These are phyloP conservation scores for Falco columbarius DNA, from an alignment of 2,797 vertebrate species.

Conservation along the genomic window DNA sequence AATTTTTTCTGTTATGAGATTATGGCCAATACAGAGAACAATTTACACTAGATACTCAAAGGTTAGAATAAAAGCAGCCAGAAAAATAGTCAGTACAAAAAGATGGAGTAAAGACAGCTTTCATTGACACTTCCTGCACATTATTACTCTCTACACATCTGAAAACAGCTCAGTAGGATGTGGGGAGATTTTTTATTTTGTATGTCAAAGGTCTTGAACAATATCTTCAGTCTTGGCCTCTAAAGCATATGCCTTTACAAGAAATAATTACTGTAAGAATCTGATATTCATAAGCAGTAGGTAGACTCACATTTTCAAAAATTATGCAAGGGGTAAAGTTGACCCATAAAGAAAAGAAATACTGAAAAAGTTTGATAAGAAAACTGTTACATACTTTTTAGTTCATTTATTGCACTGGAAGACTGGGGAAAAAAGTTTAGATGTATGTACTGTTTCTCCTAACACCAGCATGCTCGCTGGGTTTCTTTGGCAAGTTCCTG, in stretches of 20 bases:
- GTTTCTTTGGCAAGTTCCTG: background rate
- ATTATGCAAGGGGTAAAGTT: background rate
- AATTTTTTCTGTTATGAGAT: background rate
- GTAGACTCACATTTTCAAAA: background rate
- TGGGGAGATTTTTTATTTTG: background rate
- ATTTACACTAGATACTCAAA: background rate
- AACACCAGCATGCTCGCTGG: fast-evolving
- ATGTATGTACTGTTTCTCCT: background rate
- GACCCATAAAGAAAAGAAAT: background rate
- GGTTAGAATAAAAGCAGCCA: background rate
- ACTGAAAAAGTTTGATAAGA: background rate
- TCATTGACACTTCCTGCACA: background rate
- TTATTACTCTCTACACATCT: background rate
- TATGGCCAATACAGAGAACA: background rate
- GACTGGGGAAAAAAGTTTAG: background rate
- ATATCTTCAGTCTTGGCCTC: background rate
- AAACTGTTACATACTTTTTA: background rate
- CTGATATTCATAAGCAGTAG: background rate
- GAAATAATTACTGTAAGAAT: background rate
- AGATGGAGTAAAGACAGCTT: background rate
- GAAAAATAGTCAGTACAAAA: background rate
- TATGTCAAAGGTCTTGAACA: background rate
- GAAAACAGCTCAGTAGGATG: background rate
- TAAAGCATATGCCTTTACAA: background rate
- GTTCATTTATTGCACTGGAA: background rate